Evolutionary conservation across 2,113 vertebrate genomes (phyloP), one percentile per base, ranked within the genome.

Genomic region (Entelurus aequoreus): DNA sequence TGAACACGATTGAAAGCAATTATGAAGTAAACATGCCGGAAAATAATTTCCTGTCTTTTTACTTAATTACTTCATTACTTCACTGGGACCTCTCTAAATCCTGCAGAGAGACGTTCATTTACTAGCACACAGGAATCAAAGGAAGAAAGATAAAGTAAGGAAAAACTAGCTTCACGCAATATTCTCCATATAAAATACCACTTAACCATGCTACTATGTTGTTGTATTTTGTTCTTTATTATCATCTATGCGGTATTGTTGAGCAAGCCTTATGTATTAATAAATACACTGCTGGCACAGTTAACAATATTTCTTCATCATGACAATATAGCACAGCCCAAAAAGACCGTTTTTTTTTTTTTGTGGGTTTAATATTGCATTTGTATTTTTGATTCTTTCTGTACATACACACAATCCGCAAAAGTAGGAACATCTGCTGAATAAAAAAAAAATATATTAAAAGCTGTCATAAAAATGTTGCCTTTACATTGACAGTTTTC

Each of bases 31-130:
- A 56, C 63, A 82, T 58, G 77, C 63, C 68, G 46, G 66, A 67
- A 81, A 74, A 46, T 46, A 9, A 46, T 46, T 68, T 71, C 63
- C 62, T 51, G 54, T 79, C 65, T 68, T 78, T 66, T 69, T 62
- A 54, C 77, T 78, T 78, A 56, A 77, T 82, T 58, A 28, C 69
- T 47, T 36, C 66, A 77, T 82, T 58, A 28, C 69, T 47, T 36
- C 66, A 44, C 60, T 66, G 61, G 28, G 66, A 80, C 63, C 68
- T 13, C 21, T n/a, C 44, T 12, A 3, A 61, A 63, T 63, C 47
- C 62, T 42, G 46, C 49, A 60, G 50, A 68, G 52, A 19, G 6
- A 47, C 35, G 5, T 49, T 16, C 13, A 49, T 49, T 49, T n/a
- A 49, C 3, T 28, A 28, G 28, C 28, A 19, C n/a, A 49, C 15